Evolutionary conservation across 2,113 vertebrate genomes (phyloP).

Genomic region (Telmatochromis sp.): DNA sequence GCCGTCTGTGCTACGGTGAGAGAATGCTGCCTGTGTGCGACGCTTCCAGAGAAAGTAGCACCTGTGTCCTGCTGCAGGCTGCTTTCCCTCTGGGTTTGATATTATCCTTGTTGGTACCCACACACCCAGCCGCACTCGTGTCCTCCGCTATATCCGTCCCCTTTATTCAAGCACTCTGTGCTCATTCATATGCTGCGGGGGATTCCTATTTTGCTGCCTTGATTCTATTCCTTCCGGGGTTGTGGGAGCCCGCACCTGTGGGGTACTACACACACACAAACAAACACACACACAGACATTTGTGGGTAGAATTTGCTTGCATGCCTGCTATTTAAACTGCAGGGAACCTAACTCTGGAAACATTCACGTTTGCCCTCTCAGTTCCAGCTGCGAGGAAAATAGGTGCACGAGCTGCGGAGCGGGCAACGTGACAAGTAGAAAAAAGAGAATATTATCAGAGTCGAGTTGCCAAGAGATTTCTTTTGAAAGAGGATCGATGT

Average conservation of each 20-base stretch:
- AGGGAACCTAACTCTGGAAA: conserved; percentile 23
- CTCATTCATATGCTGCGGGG: conserved; percentile 47
- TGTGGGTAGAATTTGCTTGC: not conserved
- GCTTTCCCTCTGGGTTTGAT: not conserved
- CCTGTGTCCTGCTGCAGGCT: conserved; percentile 23
- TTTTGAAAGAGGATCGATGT: not conserved
- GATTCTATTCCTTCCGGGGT: conserved; percentile 37
- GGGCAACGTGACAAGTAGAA: conserved; percentile 9
- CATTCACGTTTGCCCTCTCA: conserved; percentile 26
- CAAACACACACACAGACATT: not conserved
- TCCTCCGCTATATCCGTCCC: not conserved
- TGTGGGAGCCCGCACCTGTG: conserved; percentile 39
- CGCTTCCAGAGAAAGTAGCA: conserved; percentile 9
- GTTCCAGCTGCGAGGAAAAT: conserved; percentile 43
- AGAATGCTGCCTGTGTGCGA: not conserved
- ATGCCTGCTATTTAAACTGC: conserved; percentile 28
- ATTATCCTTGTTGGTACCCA: not conserved
- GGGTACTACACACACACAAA: not conserved
- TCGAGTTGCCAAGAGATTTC: not conserved
- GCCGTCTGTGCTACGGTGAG: not conserved
- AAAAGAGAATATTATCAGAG: conserved; percentile 7
- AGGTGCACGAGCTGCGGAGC: not conserved
- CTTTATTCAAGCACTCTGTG: not conserved
- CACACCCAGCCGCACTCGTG: not conserved
- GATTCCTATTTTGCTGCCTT: conserved; percentile 37